Conservation (phyloP, 2,113 vertebrate genomes). For the Scolopax mira region DNA sequence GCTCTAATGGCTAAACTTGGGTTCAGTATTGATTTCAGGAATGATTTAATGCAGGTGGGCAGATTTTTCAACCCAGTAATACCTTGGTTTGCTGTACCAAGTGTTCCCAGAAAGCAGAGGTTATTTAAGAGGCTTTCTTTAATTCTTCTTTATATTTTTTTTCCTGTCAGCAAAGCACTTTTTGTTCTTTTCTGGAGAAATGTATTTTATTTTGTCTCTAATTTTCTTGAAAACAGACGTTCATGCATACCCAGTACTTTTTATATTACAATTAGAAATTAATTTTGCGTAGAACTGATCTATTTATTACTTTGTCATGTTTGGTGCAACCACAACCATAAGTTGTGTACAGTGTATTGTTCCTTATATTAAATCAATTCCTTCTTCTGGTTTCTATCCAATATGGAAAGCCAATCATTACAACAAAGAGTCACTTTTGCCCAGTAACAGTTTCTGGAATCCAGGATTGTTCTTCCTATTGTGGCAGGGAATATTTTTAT, state of each 20-base stretch:
- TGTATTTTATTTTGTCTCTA: neutral
- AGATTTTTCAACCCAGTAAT: neutral
- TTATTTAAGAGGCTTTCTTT: neutral
- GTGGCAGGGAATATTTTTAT: neutral
- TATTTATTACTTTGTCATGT: neutral
- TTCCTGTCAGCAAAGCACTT: neutral
- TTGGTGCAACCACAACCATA: neutral
- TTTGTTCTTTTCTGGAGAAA: neutral
- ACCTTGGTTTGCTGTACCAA: neutral
- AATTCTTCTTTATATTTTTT: neutral
- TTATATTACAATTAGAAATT: neutral
- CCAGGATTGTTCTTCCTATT: neutral
- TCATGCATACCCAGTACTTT: neutral
- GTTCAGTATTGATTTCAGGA: neutral
- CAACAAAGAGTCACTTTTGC: neutral
- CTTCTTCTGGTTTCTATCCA: neutral
- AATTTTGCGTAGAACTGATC: neutral
- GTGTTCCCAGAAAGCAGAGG: neutral
- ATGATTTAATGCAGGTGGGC: neutral
- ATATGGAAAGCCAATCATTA: neutral
- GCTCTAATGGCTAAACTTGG: neutral
- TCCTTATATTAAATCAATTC: constrained; percentile 12
- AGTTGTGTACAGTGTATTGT: neutral
- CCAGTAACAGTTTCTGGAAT: neutral
- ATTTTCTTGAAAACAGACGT: neutral